phyloP scores from a whole-genome alignment of 2,113 vertebrate genomes.

The Aptenodytes forsteri region DNA sequence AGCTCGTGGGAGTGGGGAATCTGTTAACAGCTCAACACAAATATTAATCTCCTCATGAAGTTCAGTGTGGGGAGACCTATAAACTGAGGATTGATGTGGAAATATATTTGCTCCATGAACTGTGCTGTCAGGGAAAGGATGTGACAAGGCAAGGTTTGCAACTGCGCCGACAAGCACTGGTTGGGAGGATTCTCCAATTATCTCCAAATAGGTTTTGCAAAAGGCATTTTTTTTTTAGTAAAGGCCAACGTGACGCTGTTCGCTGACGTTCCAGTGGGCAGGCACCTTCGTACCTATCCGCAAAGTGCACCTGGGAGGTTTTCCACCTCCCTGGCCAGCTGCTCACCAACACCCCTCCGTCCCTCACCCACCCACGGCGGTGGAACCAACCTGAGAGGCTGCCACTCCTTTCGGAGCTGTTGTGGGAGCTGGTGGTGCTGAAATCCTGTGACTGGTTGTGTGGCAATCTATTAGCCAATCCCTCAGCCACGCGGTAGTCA shows the following conservation, averaged over 20 bases:
- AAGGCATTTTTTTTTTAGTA: not conserved
- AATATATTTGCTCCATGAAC: not conserved
- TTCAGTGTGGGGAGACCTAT: not conserved
- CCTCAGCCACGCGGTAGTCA: constrained; percentile 99
- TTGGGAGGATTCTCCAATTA: not conserved
- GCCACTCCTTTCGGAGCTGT: constrained; percentile 99
- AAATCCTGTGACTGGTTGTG: constrained; percentile 99
- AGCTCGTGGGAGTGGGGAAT: not conserved
- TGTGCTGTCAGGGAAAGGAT: not conserved
- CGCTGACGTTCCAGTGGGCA: not conserved
- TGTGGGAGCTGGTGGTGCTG: constrained; percentile 99
- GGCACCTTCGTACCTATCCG: not conserved
- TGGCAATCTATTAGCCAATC: constrained; percentile 99
- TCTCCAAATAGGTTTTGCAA: not conserved
- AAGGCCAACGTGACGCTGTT: not conserved
- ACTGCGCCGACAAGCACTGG: accelerated
- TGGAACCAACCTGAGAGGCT: constrained; percentile 99
- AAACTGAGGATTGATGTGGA: not conserved
- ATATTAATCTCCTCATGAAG: not conserved
- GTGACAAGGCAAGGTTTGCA: not conserved
- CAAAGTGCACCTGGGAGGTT: not conserved
- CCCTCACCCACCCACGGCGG: constrained; percentile 68
- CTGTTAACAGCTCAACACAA: constrained; percentile 8
- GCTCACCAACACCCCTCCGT: constrained; percentile 68
- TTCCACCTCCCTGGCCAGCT: not conserved